Conservation (phyloP, 2,797 vertebrate genomes). For the Synanceia verrucosa region DNA sequence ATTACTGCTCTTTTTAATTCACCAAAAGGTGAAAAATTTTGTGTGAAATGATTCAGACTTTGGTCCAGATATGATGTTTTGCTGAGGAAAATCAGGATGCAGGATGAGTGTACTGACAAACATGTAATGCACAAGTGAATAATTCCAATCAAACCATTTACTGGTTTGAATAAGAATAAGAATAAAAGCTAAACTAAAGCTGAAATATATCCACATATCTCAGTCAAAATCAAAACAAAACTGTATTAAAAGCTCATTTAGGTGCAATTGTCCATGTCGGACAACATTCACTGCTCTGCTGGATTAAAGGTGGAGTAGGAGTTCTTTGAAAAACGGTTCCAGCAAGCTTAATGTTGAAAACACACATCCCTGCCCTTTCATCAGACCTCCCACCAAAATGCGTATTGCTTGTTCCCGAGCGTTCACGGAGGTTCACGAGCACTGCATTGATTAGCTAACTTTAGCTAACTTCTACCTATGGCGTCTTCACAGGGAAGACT, state of each 20-base stretch:
- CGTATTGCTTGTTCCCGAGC: no score
- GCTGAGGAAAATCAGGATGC: not conserved
- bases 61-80: not conserved
- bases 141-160: not conserved
- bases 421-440: no score
- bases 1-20: not conserved
- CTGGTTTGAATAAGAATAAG: no score
- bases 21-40: not conserved
- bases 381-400: no score
- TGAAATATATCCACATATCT: not conserved
- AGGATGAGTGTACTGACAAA: not conserved
- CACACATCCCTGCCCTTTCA: no score
- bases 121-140: not conserved
- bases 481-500: no score
- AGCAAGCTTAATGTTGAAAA: no score
- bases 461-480: no score
- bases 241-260: not conserved
- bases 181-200: not conserved
- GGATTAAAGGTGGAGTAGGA: no score
- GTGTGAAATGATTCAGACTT: not conserved
- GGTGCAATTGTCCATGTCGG: not conserved
- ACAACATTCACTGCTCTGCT: not conserved
- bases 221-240: slow-evolving; percentile 1
- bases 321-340: no score
- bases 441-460: no score